Base-by-base conservation (phyloP, 2,888 invertebrate genomes). In the Drosophila algonquin region DNA sequence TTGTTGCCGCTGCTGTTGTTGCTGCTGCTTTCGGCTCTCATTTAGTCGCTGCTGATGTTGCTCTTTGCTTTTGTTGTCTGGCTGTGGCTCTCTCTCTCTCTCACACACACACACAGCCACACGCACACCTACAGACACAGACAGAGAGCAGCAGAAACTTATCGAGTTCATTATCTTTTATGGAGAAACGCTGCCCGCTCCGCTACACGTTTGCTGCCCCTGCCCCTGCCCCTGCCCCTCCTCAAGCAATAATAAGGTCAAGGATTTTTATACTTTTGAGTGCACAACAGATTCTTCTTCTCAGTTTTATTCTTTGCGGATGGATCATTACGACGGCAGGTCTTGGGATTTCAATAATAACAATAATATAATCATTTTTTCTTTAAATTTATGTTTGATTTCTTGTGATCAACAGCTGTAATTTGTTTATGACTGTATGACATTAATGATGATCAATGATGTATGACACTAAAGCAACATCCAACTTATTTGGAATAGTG, bases 141-240 rank as follows among this genome's bases (percentile, higher is more conserved):
- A 12, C 35, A 35, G 35, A 59, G 59, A 50, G 47, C 30, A 5
- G 27, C 45, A 72, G 63, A 71, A 82, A 73, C 80, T 80, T 81
- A 80, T 83, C 77, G 75, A 75, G 81, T 77, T 80, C 72, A 80
- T 81, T 81, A 77, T 86, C 83, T 86, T 75, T 67, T 80, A 71
- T 70, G 64, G 51, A 69, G 21, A 53, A 30, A 30, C 30, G 30
- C 30, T 8, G 7, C 32, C 62, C 54, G 21, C 58, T 32, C n/a
- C 18, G 21, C 40, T 62, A 24, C 57, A 58, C 10, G 4, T 1
- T 14, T 12, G 44, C 16, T 21, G 35, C 21, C 14, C 55, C 51
- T 47, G 48, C 46, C 32, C 6, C 16, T 21, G 35, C 21, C 14
- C 55, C 51, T 47, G 48, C 46, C 32, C 6, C 10, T 35, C 63